phyloP scores from a whole-genome alignment of 2,888 invertebrate species.

The Aleiodes leptofemur region DNA sequence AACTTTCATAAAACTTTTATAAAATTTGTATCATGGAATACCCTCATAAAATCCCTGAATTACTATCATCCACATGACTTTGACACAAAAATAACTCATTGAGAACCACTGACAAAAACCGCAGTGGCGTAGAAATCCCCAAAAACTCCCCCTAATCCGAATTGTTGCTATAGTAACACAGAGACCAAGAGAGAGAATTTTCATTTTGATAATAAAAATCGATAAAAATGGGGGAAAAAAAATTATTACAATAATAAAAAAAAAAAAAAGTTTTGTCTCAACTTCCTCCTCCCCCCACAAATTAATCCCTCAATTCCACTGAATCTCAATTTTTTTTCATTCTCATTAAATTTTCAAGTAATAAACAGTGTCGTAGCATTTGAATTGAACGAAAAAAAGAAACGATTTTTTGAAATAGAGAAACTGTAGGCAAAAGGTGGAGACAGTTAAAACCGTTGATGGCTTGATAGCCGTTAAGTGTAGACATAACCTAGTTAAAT shows the following conservation, averaged over 20 bases:
- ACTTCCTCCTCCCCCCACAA: no score
- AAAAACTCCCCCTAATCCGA: conserved; percentile 4
- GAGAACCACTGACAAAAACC: conserved; percentile 8
- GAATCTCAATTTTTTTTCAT: background rate
- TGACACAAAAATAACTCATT: conserved; percentile 7
- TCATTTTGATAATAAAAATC: conserved; percentile 26
- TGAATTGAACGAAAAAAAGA: background rate
- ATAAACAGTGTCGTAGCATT: conserved; percentile 32
- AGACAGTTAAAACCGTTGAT: conserved; percentile 56
- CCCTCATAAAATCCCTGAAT: background rate
- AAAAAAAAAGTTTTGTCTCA: background rate
- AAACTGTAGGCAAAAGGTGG: conserved; percentile 32
- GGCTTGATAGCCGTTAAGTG: conserved; percentile 64
- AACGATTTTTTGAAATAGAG: background rate
- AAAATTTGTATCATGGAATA: no score
- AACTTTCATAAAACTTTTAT: no score
- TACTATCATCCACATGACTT: conserved; percentile 17
- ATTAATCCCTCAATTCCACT: background rate
- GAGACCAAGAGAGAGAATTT: background rate
- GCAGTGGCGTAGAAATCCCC: conserved; percentile 8
- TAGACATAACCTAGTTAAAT: conserved; percentile 57
- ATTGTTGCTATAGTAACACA: conserved; percentile 12
- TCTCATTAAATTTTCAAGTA: background rate
- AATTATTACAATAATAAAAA: background rate
- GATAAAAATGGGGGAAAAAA: background rate